Conservation (phyloP, 2,797 vertebrate species). For the Pseudochirops corinnae region DNA sequence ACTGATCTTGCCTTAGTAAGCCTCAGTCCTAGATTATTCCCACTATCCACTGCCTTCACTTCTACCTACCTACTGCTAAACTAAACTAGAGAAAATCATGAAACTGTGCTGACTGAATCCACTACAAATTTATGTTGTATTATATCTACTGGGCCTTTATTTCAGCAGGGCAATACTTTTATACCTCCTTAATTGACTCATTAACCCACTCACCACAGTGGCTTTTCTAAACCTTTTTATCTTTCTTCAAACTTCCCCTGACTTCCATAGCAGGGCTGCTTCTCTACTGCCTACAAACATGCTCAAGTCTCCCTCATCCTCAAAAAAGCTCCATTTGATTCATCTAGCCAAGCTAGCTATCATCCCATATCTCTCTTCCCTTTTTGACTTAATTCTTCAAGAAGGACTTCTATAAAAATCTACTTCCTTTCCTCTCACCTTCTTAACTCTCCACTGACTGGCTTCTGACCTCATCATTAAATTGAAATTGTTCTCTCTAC, state of each 20-base stretch:
- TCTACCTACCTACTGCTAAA: not conserved
- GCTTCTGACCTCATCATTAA: not conserved
- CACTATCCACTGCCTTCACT: not conserved
- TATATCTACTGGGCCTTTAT: not conserved
- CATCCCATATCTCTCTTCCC: not conserved
- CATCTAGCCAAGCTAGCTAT: not conserved
- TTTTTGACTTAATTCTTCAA: not conserved
- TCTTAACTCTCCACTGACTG: not conserved
- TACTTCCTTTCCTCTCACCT: not conserved
- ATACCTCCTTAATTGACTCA: not conserved
- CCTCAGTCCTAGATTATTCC: not conserved
- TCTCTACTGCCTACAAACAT: not conserved
- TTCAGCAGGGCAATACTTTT: not conserved
- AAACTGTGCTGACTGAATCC: not conserved
- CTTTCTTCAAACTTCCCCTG: not conserved
- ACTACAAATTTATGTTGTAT: not conserved
- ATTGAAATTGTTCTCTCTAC: not conserved
- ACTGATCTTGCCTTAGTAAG: not conserved
- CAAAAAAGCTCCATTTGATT: not conserved
- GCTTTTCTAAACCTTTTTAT: not conserved
- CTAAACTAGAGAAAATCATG: not conserved
- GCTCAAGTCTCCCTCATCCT: not conserved
- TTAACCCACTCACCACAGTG: not conserved
- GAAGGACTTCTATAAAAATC: not conserved
- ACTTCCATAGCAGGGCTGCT: not conserved